phyloP scores from a whole-genome alignment of 1,140 invertebrate genomes.

The Paralvinella palmiformis region DNA sequence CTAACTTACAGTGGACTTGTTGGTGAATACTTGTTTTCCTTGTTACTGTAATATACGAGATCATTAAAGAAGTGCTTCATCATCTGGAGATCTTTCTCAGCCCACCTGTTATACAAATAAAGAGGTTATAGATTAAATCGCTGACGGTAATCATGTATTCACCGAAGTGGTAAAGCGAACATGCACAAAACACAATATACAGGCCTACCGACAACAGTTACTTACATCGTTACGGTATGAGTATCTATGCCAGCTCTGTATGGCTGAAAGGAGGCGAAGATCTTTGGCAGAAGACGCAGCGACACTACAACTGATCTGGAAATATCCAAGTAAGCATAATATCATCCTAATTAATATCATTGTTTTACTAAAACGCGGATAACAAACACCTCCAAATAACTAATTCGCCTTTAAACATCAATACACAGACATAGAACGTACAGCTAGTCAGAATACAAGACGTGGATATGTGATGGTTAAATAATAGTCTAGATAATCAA shows the following conservation, averaged over 20 bases:
- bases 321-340: slow-evolving; percentile 21
- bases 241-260: slow-evolving; percentile 57
- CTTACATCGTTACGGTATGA: slow-evolving; percentile 49
- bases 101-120: slow-evolving; percentile 61
- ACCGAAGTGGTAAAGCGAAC: neutral
- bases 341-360: too few relatives aligned
- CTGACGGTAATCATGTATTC: neutral
- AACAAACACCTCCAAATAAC: too few relatives aligned
- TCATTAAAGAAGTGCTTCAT: slow-evolving; percentile 89
- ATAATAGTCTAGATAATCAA: too few relatives aligned
- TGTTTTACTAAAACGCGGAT: too few relatives aligned
- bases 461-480: too few relatives aligned
- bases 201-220: too few relatives aligned
- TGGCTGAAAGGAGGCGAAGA: slow-evolving; percentile 86
- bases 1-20: too few relatives aligned
- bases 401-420: too few relatives aligned
- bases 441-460: too few relatives aligned
- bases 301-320: slow-evolving; percentile 79
- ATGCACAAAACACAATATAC: too few relatives aligned
- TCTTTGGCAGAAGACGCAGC: slow-evolving; percentile 76
- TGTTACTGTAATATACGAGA: slow-evolving; percentile 53
- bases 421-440: too few relatives aligned
- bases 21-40: too few relatives aligned
- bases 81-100: slow-evolving; percentile 81
- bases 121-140: neutral